These are phyloP conservation scores for Pterostichus madidus DNA, from an alignment of 2,888 invertebrate genomes.

Conservation along the genomic window DNA sequence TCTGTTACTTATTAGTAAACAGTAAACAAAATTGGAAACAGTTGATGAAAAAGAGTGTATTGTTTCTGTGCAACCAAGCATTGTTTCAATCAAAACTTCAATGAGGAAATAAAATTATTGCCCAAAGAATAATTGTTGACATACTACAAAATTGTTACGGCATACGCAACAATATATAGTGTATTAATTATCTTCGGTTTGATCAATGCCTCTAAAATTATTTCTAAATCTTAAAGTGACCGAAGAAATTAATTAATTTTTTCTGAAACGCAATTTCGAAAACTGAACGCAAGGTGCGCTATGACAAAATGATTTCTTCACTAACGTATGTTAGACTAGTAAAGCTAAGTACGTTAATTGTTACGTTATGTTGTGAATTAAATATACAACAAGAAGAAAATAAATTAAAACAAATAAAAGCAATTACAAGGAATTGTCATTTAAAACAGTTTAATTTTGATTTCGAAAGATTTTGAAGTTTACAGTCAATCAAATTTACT, in stretches of 20 bases:
- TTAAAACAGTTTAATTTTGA: conserved; percentile 7
- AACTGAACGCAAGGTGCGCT: conserved; percentile 17
- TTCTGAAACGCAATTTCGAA: neutral
- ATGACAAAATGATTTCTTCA: conserved; percentile 18
- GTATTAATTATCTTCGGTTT: neutral
- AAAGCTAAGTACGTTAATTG: conserved; percentile 24
- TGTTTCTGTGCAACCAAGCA: conserved; percentile 10
- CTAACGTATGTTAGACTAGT: neutral
- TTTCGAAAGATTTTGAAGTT: neutral
- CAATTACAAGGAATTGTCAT: conserved; percentile 12
- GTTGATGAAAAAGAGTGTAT: neutral
- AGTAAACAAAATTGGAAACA: neutral
- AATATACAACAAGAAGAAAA: neutral
- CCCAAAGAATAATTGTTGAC: neutral
- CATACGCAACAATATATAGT: conserved; percentile 7
- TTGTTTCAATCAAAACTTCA: conserved; percentile 2
- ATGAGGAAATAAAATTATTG: neutral
- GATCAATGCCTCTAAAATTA: conserved; percentile 22
- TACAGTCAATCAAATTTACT: neutral
- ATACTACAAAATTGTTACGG: neutral
- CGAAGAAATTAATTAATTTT: conserved; percentile 25
- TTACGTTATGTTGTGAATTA: neutral
- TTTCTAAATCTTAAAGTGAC: conserved; percentile 24
- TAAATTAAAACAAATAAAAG: conserved; percentile 33
- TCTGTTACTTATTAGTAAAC: neutral